A percentile compares a stretch with the other conserved stretches of the same genome.
phyloP scores from a whole-genome alignment of 2,113 vertebrate genomes.

The Cyprinus carpio region DNA sequence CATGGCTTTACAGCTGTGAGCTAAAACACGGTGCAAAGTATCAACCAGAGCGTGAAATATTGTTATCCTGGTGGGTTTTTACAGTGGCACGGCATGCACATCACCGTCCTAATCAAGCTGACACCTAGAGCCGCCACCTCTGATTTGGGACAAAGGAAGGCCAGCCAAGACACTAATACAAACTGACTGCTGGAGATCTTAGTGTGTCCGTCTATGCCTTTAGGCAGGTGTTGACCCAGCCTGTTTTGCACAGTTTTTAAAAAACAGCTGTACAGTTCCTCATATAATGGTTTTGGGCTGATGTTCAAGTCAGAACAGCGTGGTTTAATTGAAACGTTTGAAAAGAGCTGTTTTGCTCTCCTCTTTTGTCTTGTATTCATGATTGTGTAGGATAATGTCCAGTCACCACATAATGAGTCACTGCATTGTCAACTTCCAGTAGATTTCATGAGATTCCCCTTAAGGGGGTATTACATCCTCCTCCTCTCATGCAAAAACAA shows the following conservation, averaged over 20 bases:
- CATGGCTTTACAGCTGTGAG: constrained; percentile 10
- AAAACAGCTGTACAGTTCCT: constrained; percentile 12
- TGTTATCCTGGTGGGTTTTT: constrained; percentile 15
- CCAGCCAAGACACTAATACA: constrained; percentile 35
- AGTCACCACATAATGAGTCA: neutral
- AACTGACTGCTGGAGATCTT: constrained; percentile 41
- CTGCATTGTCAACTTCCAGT: neutral
- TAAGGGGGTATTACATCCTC: constrained; percentile 14
- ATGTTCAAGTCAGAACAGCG: neutral
- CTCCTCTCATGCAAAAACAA: neutral
- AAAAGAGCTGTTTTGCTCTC: neutral
- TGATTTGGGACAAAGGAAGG: constrained; percentile 33
- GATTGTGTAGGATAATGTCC: neutral
- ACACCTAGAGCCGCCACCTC: constrained; percentile 29
- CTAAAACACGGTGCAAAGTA: constrained; percentile 25
- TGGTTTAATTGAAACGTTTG: neutral
- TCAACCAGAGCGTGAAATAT: constrained; percentile 38
- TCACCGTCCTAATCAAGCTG: constrained; percentile 46
- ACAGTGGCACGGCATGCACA: constrained; percentile 6
- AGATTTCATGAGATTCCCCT: constrained; percentile 14
- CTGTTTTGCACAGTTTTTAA: constrained; percentile 3
- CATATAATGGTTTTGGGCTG: neutral
- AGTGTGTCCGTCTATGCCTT: constrained; percentile 4
- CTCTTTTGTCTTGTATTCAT: neutral
- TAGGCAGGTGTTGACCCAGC: constrained; percentile 12